Percentiles rank a stretch among this genome's conserved stretches.
Evolutionary conservation across 2,113 vertebrate species (phyloP).

Genomic region (Gulo gulo): DNA sequence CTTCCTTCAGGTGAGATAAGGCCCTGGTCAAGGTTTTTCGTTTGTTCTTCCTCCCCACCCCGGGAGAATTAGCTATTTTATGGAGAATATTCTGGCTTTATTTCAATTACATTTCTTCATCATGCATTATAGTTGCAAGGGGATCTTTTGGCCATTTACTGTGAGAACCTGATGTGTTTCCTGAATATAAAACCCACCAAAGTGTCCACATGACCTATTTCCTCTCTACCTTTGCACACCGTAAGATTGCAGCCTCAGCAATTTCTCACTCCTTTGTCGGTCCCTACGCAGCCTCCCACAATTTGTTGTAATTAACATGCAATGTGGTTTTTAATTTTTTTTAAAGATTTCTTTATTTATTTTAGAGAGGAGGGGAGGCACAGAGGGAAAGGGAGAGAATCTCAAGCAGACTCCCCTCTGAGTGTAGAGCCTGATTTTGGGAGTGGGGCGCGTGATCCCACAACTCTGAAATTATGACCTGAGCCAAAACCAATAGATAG

Average conservation of each 20-base stretch:
- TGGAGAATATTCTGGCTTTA: not conserved
- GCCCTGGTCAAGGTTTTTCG: not conserved
- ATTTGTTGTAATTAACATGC: not conserved
- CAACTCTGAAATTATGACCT: not conserved
- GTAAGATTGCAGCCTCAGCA: no score
- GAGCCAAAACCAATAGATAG: not conserved
- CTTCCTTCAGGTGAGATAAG: not conserved
- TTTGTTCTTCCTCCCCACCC: not conserved
- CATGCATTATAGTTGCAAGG: not conserved
- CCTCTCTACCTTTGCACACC: no score
- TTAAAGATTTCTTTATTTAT: not conserved
- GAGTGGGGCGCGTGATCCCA: not conserved
- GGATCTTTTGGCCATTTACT: not conserved
- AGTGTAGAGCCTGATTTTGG: not conserved
- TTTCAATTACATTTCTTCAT: not conserved
- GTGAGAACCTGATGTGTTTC: not conserved
- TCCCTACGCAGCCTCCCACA: not conserved
- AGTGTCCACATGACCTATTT: not conserved
- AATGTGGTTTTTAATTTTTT: not conserved
- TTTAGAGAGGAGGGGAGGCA: not conserved
- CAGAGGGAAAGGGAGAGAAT: not conserved
- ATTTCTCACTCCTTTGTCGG: not conserved
- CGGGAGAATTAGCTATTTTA: not conserved
- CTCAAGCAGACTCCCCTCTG: not conserved
- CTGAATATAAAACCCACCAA: not conserved